Percentiles rank a stretch among this genome's conserved stretches.
phyloP scores from a whole-genome alignment of 2,797 vertebrate genomes.

The Fundulus diaphanus region DNA sequence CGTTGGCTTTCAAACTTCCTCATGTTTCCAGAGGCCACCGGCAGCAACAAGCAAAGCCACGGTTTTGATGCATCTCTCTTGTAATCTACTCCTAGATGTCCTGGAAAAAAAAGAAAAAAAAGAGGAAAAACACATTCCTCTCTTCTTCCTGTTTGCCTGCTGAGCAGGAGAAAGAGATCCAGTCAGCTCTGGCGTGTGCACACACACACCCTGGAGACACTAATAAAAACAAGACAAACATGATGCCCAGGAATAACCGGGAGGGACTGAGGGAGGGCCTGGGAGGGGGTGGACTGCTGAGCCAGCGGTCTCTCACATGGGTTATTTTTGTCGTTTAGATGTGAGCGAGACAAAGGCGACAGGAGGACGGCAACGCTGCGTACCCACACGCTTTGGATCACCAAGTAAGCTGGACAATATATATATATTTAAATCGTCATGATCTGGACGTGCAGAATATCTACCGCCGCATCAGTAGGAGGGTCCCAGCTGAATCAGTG shows the following conservation, averaged over 20 bases:
- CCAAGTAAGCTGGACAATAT: slow-evolving; percentile 17
- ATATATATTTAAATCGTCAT: slow-evolving; percentile 20
- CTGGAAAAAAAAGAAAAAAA: slow-evolving; percentile 28
- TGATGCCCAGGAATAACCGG: slow-evolving; percentile 49
- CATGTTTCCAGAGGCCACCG: slow-evolving; percentile 44
- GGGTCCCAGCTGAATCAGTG: slow-evolving; percentile 1
- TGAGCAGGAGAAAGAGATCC: slow-evolving; percentile 52
- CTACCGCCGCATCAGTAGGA: slow-evolving; percentile 22
- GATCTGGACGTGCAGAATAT: slow-evolving; percentile 28
- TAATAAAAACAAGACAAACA: slow-evolving; percentile 48
- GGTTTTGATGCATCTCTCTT: slow-evolving; percentile 30
- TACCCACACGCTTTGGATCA: slow-evolving; percentile 49
- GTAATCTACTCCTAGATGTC: slow-evolving; percentile 54
- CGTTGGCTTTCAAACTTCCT: slow-evolving; percentile 44
- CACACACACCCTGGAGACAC: slow-evolving; percentile 49
- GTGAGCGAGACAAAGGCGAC: slow-evolving; percentile 71
- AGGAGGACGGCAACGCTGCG: slow-evolving; percentile 42
- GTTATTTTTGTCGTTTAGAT: slow-evolving; percentile 71
- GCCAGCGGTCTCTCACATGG: slow-evolving; percentile 65
- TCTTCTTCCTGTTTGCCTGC: slow-evolving; percentile 67
- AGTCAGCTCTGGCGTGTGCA: slow-evolving; percentile 44
- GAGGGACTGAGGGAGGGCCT: slow-evolving; percentile 61
- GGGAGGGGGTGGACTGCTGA: slow-evolving; percentile 56
- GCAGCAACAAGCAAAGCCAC: slow-evolving; percentile 26
- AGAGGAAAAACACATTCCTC: slow-evolving; percentile 19